phyloP scores from a whole-genome alignment of 2,888 invertebrate species.

The Prenolepis imparis region DNA sequence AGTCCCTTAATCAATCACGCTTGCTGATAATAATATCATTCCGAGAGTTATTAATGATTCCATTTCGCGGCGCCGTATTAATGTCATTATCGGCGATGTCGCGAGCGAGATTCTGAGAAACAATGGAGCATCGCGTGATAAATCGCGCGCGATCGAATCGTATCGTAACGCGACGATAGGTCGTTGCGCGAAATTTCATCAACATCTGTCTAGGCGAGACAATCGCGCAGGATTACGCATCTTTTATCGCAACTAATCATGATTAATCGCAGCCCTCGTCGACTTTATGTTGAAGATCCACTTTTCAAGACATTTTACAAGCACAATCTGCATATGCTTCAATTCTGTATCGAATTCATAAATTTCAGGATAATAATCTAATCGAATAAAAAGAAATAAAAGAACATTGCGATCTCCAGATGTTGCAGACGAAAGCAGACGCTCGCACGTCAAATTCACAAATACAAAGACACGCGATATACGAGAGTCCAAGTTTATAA shows the following conservation, averaged over 20 bases:
- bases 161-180: background rate
- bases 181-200: conserved; percentile 30
- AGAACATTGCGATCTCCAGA: background rate
- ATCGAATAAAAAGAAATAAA: background rate
- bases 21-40: conserved; percentile 60
- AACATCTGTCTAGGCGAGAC: conserved; percentile 23
- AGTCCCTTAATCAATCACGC: conserved; percentile 47
- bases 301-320: background rate
- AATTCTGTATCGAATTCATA: background rate
- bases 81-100: conserved; percentile 41
- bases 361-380: background rate
- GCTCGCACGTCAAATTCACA: background rate
- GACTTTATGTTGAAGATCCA: background rate
- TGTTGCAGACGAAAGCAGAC: background rate
- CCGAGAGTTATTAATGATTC: conserved; percentile 49
- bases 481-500: background rate
- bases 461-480: background rate
- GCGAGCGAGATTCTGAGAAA: conserved; percentile 42
- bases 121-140: conserved; percentile 42
- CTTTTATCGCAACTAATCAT: conserved; percentile 11
- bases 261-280: conserved; percentile 32
- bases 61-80: conserved; percentile 26
- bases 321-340: background rate
- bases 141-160: conserved; percentile 23
- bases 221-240: background rate